Evolutionary conservation across 2,888 invertebrate species (phyloP), one percentile per base, ranked within the genome.

Genomic region (Marronus borbonicus): DNA sequence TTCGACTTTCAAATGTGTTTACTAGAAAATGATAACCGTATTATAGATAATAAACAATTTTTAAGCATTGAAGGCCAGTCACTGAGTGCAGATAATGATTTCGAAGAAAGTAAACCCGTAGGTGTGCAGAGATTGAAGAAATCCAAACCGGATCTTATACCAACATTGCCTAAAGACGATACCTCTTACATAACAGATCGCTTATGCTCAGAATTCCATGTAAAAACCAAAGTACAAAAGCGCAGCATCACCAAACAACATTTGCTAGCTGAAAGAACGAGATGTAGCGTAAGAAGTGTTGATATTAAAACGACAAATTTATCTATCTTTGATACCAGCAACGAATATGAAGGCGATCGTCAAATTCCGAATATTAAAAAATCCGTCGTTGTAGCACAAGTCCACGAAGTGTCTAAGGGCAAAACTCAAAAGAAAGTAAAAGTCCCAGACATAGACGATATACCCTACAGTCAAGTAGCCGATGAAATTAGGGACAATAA

Each of bases 381-480:
- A 79, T 85, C 85, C 8, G 85, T 86, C 17, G 82, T 85, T 3
- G 87, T 90, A 8, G 91, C 90, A 86, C 88, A 91, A 20, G 89
- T 91, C 76, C 89, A 91, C 76, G 90, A 91, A 1, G 90, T 91
- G 83, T 90, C 90, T 12, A 90, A 90, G 65, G 90, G 90, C 82
- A 91, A 91, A 81, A 17, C 76, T 68, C 70, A 76, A 39, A 80
- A 79, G 17, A 80, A 80, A 55, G 62, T 80, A 4, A 79, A 79
- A 66, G 36, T 60, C 8, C 52, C 76, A 31, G 77, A 76, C 60
- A 68, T 91, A 72, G 93, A 93, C 86, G 93, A 93, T 85, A 86
- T 93, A 44, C 93, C 93, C 1, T 94, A 94, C 81, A 93, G 93
- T 10, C 92, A 93, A 88, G 93, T 93, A 4, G 92, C 93, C 7